These are phyloP conservation scores for Drosophila nigritarsus DNA, from an alignment of 2,888 invertebrate species.

Conservation along the genomic window DNA sequence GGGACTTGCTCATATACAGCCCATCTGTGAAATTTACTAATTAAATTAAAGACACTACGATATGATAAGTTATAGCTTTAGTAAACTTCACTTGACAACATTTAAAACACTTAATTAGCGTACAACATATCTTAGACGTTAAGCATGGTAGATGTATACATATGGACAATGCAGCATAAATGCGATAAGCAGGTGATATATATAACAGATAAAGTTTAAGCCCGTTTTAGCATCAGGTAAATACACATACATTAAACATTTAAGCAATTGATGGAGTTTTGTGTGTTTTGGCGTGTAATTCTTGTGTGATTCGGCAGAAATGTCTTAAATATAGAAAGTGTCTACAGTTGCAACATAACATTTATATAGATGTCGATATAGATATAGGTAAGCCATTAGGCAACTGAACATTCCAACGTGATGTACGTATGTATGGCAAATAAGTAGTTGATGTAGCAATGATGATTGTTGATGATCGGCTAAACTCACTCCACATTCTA, in stretches of 20 bases:
- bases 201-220: slow-evolving; percentile 42
- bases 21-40: slow-evolving; percentile 20
- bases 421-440: slow-evolving; percentile 5
- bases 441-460: background rate
- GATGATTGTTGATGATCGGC: background rate
- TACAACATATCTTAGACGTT: slow-evolving; percentile 11
- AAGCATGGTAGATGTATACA: background rate
- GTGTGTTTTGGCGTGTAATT: background rate
- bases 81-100: slow-evolving; percentile 31
- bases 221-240: slow-evolving; percentile 25
- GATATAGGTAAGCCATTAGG: background rate
- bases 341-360: slow-evolving; percentile 8
- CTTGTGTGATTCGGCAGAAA: background rate
- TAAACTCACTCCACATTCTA: slow-evolving; percentile 1
- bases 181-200: slow-evolving; percentile 36
- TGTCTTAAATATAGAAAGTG: background rate
- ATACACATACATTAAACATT: slow-evolving; percentile 36
- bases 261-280: slow-evolving; percentile 24
- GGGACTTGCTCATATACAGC: slow-evolving; percentile 1
- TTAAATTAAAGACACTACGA: slow-evolving; percentile 1
- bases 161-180: slow-evolving; percentile 16
- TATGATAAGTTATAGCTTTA: slow-evolving; percentile 13
- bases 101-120: slow-evolving; percentile 30
- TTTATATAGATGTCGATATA: background rate
- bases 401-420: slow-evolving; percentile 1